Percentiles rank a stretch among this genome's conserved stretches.
Evolutionary conservation across 1,140 invertebrate species (phyloP).

Genomic region (Ceratina japonica): DNA sequence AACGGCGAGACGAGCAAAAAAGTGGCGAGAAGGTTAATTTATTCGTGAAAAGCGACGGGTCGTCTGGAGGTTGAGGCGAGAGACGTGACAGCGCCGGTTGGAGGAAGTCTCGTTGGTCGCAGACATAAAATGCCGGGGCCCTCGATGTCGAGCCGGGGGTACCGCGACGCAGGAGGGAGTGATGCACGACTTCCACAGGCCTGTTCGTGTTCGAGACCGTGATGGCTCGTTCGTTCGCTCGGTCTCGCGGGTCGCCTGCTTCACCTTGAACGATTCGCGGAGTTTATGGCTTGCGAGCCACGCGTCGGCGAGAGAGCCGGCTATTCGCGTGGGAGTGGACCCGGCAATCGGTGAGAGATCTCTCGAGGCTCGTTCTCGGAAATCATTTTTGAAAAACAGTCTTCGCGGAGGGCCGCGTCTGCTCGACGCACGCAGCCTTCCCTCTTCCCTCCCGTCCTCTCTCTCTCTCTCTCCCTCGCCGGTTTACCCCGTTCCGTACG

Average conservation of each 20-base stretch:
- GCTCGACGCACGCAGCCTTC: not conserved
- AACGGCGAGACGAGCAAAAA: conserved; percentile 8
- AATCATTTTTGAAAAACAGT: conserved; percentile 45
- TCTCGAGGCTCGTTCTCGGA: conserved; percentile 51
- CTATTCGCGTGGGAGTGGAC: conserved; percentile 57
- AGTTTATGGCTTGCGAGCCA: conserved; percentile 60
- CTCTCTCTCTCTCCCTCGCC: no score
- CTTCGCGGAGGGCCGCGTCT: not conserved
- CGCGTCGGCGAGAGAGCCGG: conserved; percentile 45
- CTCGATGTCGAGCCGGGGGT: conserved; percentile 58
- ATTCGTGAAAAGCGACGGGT: conserved; percentile 53
- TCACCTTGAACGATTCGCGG: conserved; percentile 64
- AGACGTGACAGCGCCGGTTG: conserved; percentile 37
- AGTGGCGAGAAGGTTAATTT: conserved; percentile 46
- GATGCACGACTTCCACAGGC: conserved; percentile 56
- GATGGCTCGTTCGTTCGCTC: conserved; percentile 41
- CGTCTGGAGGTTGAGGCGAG: conserved; percentile 60
- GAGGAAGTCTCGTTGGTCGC: conserved; percentile 28
- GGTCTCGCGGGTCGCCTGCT: conserved; percentile 11
- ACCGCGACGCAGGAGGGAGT: conserved; percentile 41
- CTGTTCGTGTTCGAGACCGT: conserved; percentile 28
- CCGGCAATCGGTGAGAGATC: conserved; percentile 51
- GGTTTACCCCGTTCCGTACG: not conserved
- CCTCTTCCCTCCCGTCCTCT: no score
- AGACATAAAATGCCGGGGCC: conserved; percentile 48